Evolutionary conservation across 2,888 invertebrate genomes (phyloP).

Genomic region (Ormyrus rosae): DNA sequence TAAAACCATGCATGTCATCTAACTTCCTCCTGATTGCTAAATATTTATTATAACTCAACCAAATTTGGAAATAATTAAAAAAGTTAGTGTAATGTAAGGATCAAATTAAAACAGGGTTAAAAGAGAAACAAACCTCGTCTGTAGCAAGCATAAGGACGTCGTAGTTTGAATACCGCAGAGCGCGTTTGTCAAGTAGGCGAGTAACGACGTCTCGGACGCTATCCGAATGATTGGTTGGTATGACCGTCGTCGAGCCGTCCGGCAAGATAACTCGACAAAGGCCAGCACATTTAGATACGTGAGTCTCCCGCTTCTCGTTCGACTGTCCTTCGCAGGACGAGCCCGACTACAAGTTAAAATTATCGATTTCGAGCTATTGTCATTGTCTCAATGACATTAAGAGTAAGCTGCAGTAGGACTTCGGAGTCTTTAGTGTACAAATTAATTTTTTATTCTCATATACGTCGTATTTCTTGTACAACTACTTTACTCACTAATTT

Average conservation of each 20-base stretch:
- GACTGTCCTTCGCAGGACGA: constrained; percentile 74
- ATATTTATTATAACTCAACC: not conserved
- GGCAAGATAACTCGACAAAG: constrained; percentile 91
- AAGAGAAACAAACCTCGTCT: constrained; percentile 73
- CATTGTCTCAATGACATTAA: constrained; percentile 23
- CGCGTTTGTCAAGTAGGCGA: constrained; percentile 89
- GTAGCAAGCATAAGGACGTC: constrained; percentile 84
- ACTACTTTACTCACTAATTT: no score
- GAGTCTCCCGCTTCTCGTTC: constrained; percentile 74
- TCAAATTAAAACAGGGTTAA: constrained; percentile 34
- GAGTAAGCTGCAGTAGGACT: not conserved
- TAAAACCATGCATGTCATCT: constrained; percentile 12
- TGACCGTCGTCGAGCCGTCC: constrained; percentile 94
- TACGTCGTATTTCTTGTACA: no score
- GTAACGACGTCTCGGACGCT: constrained; percentile 88
- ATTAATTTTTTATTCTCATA: no score
- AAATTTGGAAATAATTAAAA: not conserved
- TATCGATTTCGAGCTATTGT: constrained; percentile 51
- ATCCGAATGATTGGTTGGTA: constrained; percentile 86
- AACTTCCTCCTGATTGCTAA: not conserved
- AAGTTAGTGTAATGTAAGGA: constrained; percentile 5
- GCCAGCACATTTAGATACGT: constrained; percentile 72
- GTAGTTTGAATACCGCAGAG: constrained; percentile 86
- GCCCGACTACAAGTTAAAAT: constrained; percentile 73
- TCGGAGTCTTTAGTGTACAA: not conserved